These are phyloP conservation scores for Horisme vitalbata DNA, from an alignment of 2,888 invertebrate species.

Conservation along the genomic window DNA sequence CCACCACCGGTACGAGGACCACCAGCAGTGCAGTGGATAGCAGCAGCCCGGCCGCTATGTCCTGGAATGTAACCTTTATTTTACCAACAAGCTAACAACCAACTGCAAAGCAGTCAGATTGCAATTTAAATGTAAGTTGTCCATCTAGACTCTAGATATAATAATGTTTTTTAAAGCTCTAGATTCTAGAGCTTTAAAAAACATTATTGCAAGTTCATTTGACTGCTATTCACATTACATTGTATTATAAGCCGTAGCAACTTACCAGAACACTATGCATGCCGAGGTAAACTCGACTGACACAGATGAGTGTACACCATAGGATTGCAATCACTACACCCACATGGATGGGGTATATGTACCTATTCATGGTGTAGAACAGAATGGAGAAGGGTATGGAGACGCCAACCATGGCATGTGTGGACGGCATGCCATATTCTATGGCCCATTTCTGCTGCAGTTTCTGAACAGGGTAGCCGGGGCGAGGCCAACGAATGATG, in stretches of 20 bases:
- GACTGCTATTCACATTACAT: too few relatives aligned
- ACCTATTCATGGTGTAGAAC: constrained; percentile 90
- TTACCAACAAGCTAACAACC: too few relatives aligned
- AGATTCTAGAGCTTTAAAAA: too few relatives aligned
- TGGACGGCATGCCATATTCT: constrained; percentile 98
- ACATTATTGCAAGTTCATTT: too few relatives aligned
- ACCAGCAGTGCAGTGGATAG: constrained; percentile 87
- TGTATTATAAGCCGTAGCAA: too few relatives aligned
- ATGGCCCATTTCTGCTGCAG: constrained; percentile 94
- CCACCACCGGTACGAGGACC: constrained; percentile 88
- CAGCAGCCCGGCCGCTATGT: constrained; percentile 90
- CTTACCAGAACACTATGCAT: constrained; percentile 96
- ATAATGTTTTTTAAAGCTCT: too few relatives aligned
- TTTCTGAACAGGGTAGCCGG: constrained; percentile 91
- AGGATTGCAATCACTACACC: constrained; percentile 83
- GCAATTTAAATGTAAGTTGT: too few relatives aligned
- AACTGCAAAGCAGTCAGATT: too few relatives aligned
- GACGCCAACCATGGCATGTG: constrained; percentile 95
- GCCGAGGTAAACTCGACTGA: constrained; percentile 94
- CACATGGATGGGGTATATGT: constrained; percentile 86
- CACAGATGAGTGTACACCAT: constrained; percentile 91
- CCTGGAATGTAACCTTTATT: too few relatives aligned
- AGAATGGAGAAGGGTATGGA: constrained; percentile 94
- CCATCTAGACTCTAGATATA: too few relatives aligned
- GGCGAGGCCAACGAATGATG: constrained; percentile 92